These are phyloP conservation scores for Lepus americanus DNA, from an alignment of 2,113 vertebrate genomes.

Conservation along the genomic window DNA sequence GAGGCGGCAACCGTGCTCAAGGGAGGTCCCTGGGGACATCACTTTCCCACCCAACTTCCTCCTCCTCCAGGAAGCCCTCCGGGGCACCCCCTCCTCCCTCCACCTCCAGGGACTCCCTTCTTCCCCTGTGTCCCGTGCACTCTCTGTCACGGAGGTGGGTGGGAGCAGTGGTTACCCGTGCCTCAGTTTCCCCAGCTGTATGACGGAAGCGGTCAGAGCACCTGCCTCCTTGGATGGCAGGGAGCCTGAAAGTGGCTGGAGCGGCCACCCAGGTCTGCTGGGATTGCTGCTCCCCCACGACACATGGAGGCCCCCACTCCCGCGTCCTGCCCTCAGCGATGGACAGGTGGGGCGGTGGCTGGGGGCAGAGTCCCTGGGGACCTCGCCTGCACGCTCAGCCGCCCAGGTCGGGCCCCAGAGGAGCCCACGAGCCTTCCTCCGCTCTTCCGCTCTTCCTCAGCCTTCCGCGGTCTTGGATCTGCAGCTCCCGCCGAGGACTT, in stretches of 20 bases:
- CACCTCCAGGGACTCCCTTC: accelerated
- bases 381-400: not conserved
- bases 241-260: not conserved
- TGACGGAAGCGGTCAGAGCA: not conserved
- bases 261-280: too few species aligned
- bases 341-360: not conserved
- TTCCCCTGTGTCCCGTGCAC: not conserved
- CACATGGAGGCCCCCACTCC: accelerated
- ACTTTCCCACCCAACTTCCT: not conserved
- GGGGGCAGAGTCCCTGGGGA: accelerated
- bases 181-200: not conserved
- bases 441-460: not conserved
- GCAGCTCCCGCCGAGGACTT: accelerated
- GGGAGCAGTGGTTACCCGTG: not conserved
- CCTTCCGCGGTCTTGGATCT: accelerated
- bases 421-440: accelerated
- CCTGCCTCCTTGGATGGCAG: accelerated
- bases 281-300: accelerated
- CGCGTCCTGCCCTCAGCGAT: too few species aligned
- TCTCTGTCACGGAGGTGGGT: too few species aligned
- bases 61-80: not conserved
- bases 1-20: not conserved
- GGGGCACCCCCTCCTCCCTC: not conserved
- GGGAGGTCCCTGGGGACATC: not conserved
- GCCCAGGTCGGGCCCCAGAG: accelerated